Evolutionary conservation across 2,888 invertebrate genomes (phyloP).

Genomic region (Liodrosophila aerea): DNA sequence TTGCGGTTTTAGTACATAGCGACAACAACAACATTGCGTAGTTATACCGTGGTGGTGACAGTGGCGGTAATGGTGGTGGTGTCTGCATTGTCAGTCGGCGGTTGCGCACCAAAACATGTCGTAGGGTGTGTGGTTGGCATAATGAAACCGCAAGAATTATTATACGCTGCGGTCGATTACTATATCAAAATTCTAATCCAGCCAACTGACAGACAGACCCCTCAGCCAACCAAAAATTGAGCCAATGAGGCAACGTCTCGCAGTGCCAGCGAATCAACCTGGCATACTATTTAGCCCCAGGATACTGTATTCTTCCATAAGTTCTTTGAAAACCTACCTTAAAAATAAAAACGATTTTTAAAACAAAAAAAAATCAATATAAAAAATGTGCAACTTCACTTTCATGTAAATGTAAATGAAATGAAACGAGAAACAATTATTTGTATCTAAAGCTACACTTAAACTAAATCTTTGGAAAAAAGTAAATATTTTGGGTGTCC

Average conservation of each 20-base stretch:
- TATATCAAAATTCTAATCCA: conserved; percentile 70
- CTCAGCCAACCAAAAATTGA: conserved; percentile 64
- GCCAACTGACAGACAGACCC: conserved; percentile 28
- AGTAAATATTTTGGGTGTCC: too few species aligned
- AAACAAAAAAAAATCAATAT: too few species aligned
- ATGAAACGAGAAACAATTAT: too few species aligned
- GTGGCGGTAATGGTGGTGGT: conserved; percentile 7
- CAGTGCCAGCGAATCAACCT: neutral
- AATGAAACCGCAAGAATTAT: conserved; percentile 80
- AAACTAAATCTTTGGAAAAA: too few species aligned
- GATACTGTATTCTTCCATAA: too few species aligned
- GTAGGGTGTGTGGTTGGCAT: conserved; percentile 71
- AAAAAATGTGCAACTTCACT: too few species aligned
- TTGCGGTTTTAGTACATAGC: conserved; percentile 58
- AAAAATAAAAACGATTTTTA: too few species aligned
- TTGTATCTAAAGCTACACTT: too few species aligned
- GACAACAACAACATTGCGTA: conserved; percentile 25
- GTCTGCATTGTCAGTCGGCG: conserved; percentile 48
- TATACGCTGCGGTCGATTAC: conserved; percentile 77
- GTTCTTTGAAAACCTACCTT: too few species aligned
- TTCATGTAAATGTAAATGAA: too few species aligned
- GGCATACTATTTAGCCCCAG: too few species aligned
- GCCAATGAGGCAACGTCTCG: conserved; percentile 49
- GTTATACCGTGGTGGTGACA: conserved; percentile 6
- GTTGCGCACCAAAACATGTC: conserved; percentile 57